Conservation (phyloP, 1,140 invertebrate genomes). For the Mactra quadrangularis region DNA sequence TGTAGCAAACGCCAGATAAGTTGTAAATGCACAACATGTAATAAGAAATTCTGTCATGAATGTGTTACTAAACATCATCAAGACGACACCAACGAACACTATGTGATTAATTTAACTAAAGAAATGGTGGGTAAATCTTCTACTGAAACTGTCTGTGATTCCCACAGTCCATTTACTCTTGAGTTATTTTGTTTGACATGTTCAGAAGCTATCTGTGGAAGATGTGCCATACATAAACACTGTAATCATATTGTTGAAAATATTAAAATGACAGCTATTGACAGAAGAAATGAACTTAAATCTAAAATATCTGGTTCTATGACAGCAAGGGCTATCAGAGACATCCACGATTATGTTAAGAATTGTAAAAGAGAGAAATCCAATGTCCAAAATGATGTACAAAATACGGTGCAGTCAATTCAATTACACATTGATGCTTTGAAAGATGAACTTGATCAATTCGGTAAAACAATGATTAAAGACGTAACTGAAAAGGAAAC, state of each 20-base stretch:
- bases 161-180: conserved; percentile 43
- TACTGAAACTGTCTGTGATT: conserved; percentile 7
- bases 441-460: conserved; percentile 47
- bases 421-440: conserved; percentile 37
- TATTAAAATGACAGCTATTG: conserved; percentile 20
- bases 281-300: conserved; percentile 26
- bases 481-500: conserved; percentile 33
- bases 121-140: conserved; percentile 41
- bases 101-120: conserved; percentile 33
- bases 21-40: conserved; percentile 37
- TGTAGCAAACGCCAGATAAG: conserved; percentile 15
- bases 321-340: not conserved
- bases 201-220: conserved; percentile 47
- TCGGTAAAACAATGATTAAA: conserved; percentile 31
- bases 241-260: conserved; percentile 33
- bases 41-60: conserved; percentile 9
- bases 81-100: conserved; percentile 13
- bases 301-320: not conserved
- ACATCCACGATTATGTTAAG: conserved; percentile 21
- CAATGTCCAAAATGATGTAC: conserved; percentile 8
- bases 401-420: conserved; percentile 8
- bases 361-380: conserved; percentile 21
- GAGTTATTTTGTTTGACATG: conserved; percentile 49
- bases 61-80: conserved; percentile 34
- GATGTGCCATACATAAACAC: conserved; percentile 42